phyloP scores from a whole-genome alignment of 2,113 vertebrate genomes.

The Pseudopodoces humilis region DNA sequence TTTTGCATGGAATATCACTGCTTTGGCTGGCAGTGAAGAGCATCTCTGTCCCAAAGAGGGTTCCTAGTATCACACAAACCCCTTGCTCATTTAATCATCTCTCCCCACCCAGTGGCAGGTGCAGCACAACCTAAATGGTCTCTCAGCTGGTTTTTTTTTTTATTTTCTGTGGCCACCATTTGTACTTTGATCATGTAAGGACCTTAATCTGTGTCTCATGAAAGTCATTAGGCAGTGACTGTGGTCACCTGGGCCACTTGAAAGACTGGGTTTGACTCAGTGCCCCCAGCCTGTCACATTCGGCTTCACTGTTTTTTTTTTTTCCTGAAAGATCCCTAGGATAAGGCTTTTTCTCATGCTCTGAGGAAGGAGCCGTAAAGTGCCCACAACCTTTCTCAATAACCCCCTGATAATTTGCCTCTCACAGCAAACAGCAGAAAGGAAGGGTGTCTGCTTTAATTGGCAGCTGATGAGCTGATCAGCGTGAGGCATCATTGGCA shows the following conservation, averaged over 20 bases:
- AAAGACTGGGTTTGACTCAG: background rate
- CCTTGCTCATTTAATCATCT: background rate
- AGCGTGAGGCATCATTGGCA: background rate
- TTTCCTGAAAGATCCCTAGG: background rate
- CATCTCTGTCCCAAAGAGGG: background rate
- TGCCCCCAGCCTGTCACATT: background rate
- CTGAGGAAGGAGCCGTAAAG: background rate
- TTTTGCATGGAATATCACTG: background rate
- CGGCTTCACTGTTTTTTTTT: background rate
- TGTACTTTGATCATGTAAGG: background rate
- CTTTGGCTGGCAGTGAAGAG: background rate
- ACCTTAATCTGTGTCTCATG: background rate
- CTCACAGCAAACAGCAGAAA: background rate
- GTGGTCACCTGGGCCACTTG: background rate
- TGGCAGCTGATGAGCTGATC: background rate
- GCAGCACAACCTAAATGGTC: background rate
- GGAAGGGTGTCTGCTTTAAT: background rate
- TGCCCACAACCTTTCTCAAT: background rate
- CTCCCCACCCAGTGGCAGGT: background rate
- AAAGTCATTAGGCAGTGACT: background rate
- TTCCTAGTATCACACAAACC: background rate
- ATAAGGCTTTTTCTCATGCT: background rate
- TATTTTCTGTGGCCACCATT: background rate
- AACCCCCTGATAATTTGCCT: background rate
- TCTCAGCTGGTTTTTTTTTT: background rate